Evolutionary conservation across 2,797 vertebrate species (phyloP), one percentile per base, ranked within the genome.

Genomic region (Kryptopterus vitreolus): DNA sequence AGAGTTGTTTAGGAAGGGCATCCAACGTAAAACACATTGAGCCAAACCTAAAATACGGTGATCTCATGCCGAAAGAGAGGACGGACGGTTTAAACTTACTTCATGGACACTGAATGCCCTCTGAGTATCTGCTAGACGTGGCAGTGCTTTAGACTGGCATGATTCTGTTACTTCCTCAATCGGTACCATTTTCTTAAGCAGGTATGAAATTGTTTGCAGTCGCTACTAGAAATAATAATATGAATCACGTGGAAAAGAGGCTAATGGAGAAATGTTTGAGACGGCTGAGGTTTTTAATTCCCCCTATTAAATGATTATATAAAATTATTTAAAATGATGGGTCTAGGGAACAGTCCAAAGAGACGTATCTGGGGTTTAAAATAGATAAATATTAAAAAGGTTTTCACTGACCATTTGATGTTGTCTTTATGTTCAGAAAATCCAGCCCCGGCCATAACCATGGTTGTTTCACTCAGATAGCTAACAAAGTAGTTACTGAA

Each of bases 401-500:
- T 74, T 57, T 58, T 55, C 12, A 81, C 86, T 87, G 26, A 94
- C 96, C 96, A 98, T 83, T 86, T 87, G 66, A 94, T 63, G 65
- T 95, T 87, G 85, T 96, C 95, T 74, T 97, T 96, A 13, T 95
- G 92, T 53, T 94, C 93, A 0, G 92, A 92, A 87, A 93, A 96
- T 46, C 96, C 95, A 0, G 93, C 93, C 63, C 96, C 96, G 0
- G 95, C 93, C 86, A 96, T 81, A 11, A 94, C 95, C 78, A 90
- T 88, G 0, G 94, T 97, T 50, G 94, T 92, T 88, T 98, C 96
- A 0, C 96, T 97, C 29, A 98, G 92, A 86, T 96, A 96, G 65
- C 96, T 95, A 88, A 98, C 96, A 66, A 97, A 98, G 90, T 95
- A 98, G 89, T 96, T 97, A 86, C 97, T 98, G 92, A 97, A 98